Conservation (phyloP, 2,888 invertebrate genomes). For the Rhopalosiphum nymphaeae region DNA sequence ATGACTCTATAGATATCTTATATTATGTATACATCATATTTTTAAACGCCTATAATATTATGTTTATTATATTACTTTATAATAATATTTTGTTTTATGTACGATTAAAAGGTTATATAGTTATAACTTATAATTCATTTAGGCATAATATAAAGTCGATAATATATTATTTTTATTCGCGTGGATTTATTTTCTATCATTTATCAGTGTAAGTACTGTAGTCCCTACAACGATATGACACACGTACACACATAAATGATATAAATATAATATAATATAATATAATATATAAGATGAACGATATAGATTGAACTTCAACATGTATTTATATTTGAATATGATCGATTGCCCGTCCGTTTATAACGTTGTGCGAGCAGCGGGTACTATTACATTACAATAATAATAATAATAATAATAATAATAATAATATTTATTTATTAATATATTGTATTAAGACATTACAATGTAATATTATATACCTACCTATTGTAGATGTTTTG, state of each 20-base stretch:
- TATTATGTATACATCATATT: background rate
- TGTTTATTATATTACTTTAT: background rate
- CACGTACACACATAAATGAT: background rate
- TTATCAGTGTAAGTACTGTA: background rate
- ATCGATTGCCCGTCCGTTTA: background rate
- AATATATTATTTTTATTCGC: background rate
- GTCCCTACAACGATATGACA: background rate
- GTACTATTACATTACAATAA: background rate
- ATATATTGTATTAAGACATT: background rate
- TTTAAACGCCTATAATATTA: background rate
- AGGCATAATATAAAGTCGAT: background rate
- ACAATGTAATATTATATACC: background rate
- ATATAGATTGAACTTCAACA: background rate
- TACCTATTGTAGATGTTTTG: background rate
- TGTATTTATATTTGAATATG: background rate
- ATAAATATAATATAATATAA: background rate
- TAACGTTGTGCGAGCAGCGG: background rate
- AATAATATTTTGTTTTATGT: background rate
- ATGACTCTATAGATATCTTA: background rate
- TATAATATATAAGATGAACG: background rate
- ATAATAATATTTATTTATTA: slow-evolving; percentile 1
- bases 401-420: background rate
- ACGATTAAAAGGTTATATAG: background rate
- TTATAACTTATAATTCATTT: background rate
- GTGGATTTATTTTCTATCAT: background rate